phyloP scores from a whole-genome alignment of 2,113 vertebrate species.

The Taurulus bubalis region DNA sequence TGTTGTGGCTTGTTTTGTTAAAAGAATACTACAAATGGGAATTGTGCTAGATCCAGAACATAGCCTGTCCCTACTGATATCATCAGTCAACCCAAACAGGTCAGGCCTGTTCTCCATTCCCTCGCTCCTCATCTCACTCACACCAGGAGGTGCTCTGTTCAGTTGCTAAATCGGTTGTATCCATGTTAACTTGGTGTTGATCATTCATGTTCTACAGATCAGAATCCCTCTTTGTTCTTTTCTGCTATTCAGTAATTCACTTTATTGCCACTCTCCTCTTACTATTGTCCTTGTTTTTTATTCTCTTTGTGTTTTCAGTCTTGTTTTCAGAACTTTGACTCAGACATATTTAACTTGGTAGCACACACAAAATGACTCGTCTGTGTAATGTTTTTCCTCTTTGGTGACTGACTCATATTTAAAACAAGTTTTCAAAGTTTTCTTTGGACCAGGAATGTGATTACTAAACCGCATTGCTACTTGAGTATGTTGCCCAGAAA shows the following conservation, averaged over 20 bases:
- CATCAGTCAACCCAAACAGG: conserved; percentile 27
- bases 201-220: conserved; percentile 34
- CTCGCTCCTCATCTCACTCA: conserved; percentile 14
- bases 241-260: conserved; percentile 32
- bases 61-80: neutral
- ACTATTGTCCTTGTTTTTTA: conserved; percentile 10
- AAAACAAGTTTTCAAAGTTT: neutral
- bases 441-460: neutral
- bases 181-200: conserved; percentile 20
- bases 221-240: conserved; percentile 32
- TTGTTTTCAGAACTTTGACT: conserved; percentile 32
- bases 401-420: neutral
- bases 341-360: conserved; percentile 18
- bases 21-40: neutral
- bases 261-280: conserved; percentile 23
- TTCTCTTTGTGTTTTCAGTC: conserved; percentile 9
- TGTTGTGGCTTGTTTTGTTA: neutral
- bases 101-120: conserved; percentile 15
- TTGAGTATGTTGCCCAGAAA: neutral
- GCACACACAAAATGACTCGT: conserved; percentile 2
- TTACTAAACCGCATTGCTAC: neutral
- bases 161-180: conserved; percentile 28
- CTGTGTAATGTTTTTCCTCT: conserved; percentile 9
- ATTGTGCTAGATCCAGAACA: neutral
- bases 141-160: conserved; percentile 8